A percentile compares a stretch with the other conserved stretches of the same genome.
Evolutionary conservation across 2,113 vertebrate genomes (phyloP).

Genomic region (Neomonachus schauinslandi): DNA sequence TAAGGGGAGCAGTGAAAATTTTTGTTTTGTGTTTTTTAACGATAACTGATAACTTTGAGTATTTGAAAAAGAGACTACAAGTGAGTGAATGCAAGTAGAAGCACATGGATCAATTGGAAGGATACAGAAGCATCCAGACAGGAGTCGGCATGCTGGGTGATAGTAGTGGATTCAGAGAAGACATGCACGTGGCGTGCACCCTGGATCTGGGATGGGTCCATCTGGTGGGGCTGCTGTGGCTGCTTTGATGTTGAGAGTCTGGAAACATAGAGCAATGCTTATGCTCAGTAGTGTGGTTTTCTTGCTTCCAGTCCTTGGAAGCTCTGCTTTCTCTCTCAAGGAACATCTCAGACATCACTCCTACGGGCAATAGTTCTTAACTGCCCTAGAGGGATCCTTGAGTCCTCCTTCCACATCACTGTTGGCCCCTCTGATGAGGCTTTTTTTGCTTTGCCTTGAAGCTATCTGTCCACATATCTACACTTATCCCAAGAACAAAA

Average conservation of each 20-base stretch:
- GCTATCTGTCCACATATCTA: neutral
- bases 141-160: accelerated
- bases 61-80: neutral
- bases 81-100: neutral
- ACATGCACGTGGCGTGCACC: accelerated
- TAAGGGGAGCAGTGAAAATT: neutral
- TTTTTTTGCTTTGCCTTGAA: neutral
- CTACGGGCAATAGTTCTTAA: too few relatives aligned
- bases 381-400: neutral
- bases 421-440: accelerated
- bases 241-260: accelerated
- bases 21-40: neutral
- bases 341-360: neutral
- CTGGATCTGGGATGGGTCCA: accelerated
- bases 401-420: too few relatives aligned
- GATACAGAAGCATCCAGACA: accelerated
- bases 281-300: accelerated
- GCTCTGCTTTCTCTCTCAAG: neutral
- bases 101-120: accelerated
- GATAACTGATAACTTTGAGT: neutral
- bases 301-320: accelerated
- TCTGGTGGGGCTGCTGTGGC: accelerated
- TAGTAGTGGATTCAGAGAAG: neutral
- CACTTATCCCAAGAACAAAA: neutral
- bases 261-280: accelerated